Percentiles rank a stretch among this genome's conserved stretches.
Conservation (phyloP, 2,797 vertebrate genomes). For the Lutra lutra region DNA sequence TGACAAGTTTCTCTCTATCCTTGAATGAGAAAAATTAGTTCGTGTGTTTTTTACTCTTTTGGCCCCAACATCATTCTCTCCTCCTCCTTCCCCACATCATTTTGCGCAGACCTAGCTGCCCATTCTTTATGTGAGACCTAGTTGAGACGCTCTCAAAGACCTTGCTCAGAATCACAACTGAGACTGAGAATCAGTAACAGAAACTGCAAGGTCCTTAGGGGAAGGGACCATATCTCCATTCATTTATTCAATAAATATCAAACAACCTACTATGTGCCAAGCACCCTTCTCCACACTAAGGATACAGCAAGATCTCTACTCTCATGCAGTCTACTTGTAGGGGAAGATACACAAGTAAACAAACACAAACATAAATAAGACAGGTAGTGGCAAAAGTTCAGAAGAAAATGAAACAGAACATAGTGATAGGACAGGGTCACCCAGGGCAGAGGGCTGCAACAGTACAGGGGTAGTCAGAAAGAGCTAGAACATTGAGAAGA, state of each 20-base stretch:
- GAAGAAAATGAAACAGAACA: not conserved
- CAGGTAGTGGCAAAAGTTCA: not conserved
- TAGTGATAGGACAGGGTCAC: not conserved
- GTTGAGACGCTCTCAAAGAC: not conserved
- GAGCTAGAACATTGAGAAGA: not conserved
- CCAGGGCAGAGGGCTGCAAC: not conserved
- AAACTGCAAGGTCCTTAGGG: not conserved
- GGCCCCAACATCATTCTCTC: not conserved
- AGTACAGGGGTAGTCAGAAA: not conserved
- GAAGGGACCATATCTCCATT: not conserved
- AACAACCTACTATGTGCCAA: not conserved
- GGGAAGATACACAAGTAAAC: not conserved
- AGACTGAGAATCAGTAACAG: not conserved
- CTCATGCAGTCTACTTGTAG: not conserved
- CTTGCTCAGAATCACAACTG: not conserved
- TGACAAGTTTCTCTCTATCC: not conserved
- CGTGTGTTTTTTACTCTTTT: not conserved
- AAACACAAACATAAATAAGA: not conserved
- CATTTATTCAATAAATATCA: constrained; percentile 10
- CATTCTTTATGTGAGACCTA: not conserved
- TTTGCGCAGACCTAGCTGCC: not conserved
- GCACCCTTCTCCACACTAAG: not conserved
- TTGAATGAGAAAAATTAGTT: not conserved
- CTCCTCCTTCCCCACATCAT: not conserved
- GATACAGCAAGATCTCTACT: not conserved